Evolutionary conservation across 2,113 vertebrate species (phyloP).

Genomic region (Ptyas mucosa): DNA sequence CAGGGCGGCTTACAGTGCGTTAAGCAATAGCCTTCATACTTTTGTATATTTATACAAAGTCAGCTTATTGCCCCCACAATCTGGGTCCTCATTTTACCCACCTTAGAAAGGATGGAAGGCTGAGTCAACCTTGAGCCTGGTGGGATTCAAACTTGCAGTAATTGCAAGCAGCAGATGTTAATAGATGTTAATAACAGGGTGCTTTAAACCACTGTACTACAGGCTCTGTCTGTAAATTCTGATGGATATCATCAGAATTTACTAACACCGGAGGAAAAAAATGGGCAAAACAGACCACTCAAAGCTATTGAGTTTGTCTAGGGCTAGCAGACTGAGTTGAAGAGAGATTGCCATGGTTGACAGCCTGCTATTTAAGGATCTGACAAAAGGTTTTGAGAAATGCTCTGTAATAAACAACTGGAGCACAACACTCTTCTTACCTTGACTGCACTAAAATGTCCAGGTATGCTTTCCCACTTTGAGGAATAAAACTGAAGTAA

Average conservation of each 20-base stretch:
- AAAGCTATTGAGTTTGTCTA: not conserved
- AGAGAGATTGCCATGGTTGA: not conserved
- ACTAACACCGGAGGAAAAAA: not conserved
- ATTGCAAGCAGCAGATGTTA: no score
- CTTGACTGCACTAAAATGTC: not conserved
- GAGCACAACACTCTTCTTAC: not conserved
- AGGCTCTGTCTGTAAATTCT: no score
- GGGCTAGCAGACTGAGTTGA: not conserved
- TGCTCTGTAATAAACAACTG: not conserved
- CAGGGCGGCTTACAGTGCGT: no score
- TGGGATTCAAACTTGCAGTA: no score
- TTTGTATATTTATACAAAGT: no score
- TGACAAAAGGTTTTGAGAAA: not conserved
- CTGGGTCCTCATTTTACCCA: no score
- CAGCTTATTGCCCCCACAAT: no score
- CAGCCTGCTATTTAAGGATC: not conserved
- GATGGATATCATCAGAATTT: conserved; percentile 5
- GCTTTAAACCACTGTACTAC: no score
- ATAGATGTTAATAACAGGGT: no score
- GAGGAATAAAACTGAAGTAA: not conserved
- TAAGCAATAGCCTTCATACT: no score
- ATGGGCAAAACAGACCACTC: not conserved
- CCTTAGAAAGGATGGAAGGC: no score
- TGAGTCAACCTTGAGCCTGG: no score
- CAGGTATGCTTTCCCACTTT: not conserved